Conservation (phyloP, 2,113 vertebrate genomes). For the Osmerus eperlanus region DNA sequence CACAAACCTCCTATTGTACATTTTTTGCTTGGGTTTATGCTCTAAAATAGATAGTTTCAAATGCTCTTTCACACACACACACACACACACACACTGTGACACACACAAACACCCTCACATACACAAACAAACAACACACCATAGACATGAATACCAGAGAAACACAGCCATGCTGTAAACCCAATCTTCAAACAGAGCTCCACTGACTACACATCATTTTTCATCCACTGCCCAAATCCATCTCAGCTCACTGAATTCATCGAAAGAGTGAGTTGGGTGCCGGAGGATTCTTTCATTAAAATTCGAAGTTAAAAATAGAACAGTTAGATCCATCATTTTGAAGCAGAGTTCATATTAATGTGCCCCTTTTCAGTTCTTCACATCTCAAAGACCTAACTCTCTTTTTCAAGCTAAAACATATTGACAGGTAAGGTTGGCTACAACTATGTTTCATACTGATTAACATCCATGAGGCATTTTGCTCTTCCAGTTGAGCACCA, state of each 20-base stretch:
- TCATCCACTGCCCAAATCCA: slow-evolving; percentile 44
- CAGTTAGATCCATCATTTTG: slow-evolving; percentile 45
- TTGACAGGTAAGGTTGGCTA: no score
- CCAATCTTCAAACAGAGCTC: slow-evolving; percentile 41
- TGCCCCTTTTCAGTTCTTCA: slow-evolving; percentile 29
- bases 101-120: not conserved
- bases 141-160: not conserved
- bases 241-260: slow-evolving; percentile 57
- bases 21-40: not conserved
- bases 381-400: slow-evolving; percentile 20
- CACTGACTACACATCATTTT: slow-evolving; percentile 44
- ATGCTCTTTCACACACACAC: not conserved
- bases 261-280: slow-evolving; percentile 37
- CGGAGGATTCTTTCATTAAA: slow-evolving; percentile 57
- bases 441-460: no score
- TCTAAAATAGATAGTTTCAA: not conserved
- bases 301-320: slow-evolving; percentile 65
- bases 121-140: not conserved
- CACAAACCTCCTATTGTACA: not conserved
- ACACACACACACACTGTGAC: not conserved
- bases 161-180: slow-evolving; percentile 6
- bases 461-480: no score
- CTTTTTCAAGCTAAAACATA: no score
- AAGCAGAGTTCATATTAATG: slow-evolving; percentile 38
- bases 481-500: no score